These are phyloP conservation scores for Leucoraja erinaceus DNA, from an alignment of 2,113 vertebrate species.

Conservation along the genomic window DNA sequence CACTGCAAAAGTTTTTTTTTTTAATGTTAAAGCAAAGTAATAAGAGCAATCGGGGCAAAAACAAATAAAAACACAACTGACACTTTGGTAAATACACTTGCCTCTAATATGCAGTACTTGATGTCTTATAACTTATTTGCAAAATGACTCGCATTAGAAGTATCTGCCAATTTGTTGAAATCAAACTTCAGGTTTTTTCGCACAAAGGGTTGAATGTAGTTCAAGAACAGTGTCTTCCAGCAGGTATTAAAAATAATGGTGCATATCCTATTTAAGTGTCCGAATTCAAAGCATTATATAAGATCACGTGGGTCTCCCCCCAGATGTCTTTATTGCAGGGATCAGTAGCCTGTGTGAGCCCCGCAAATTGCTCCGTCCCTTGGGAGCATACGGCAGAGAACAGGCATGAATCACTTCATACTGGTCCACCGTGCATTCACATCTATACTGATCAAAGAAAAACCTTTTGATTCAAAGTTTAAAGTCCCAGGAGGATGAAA, in stretches of 20 bases:
- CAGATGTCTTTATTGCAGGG: neutral
- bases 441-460: neutral
- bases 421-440: neutral
- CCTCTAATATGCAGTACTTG: neutral
- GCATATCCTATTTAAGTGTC: neutral
- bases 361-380: neutral
- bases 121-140: neutral
- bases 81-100: neutral
- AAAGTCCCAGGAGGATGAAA: neutral
- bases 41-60: neutral
- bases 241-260: neutral
- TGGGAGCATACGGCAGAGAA: neutral
- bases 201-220: neutral
- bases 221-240: neutral
- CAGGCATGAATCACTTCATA: neutral
- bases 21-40: neutral
- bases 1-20: conserved; percentile 53
- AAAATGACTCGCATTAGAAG: neutral
- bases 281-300: neutral
- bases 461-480: neutral
- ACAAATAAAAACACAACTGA: neutral
- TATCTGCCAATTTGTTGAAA: neutral
- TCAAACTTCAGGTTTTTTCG: neutral
- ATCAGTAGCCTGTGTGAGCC: neutral
- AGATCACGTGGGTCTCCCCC: neutral